Conservation (phyloP, 2,113 vertebrate species). For the Platycercus adscitus region DNA sequence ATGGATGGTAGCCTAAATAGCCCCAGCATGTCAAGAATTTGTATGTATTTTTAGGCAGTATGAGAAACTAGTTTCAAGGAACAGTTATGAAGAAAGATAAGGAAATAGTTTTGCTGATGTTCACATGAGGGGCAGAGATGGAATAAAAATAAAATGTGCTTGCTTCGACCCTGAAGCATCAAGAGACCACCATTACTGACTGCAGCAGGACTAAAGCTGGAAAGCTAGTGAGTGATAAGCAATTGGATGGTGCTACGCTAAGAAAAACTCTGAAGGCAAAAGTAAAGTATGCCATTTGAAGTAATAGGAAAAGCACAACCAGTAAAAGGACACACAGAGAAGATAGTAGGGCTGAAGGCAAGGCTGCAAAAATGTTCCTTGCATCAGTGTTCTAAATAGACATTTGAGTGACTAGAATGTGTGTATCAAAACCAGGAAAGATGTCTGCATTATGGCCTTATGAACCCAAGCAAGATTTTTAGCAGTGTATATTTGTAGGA, state of each 20-base stretch:
- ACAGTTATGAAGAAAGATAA: neutral
- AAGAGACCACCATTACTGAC: neutral
- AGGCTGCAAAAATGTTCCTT: neutral
- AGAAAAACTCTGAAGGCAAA: neutral
- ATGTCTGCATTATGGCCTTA: neutral
- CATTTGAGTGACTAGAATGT: neutral
- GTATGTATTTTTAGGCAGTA: neutral
- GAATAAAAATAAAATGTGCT: neutral
- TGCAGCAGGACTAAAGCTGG: neutral
- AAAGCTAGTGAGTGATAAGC: neutral
- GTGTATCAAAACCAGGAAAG: neutral
- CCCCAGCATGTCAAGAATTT: neutral
- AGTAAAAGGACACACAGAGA: neutral
- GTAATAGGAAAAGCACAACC: neutral
- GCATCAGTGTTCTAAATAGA: neutral
- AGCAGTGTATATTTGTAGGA: neutral
- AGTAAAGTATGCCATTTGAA: neutral
- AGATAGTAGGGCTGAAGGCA: neutral
- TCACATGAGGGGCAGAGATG: neutral
- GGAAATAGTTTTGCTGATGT: neutral
- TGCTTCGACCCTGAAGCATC: neutral
- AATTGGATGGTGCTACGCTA: neutral
- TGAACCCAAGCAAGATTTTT: neutral
- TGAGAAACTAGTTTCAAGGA: neutral
- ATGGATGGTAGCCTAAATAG: neutral